These are phyloP conservation scores for Hydrozoanthus tunicans DNA, from an alignment of 64 coral and sea anemone species.

Conservation along the genomic window DNA sequence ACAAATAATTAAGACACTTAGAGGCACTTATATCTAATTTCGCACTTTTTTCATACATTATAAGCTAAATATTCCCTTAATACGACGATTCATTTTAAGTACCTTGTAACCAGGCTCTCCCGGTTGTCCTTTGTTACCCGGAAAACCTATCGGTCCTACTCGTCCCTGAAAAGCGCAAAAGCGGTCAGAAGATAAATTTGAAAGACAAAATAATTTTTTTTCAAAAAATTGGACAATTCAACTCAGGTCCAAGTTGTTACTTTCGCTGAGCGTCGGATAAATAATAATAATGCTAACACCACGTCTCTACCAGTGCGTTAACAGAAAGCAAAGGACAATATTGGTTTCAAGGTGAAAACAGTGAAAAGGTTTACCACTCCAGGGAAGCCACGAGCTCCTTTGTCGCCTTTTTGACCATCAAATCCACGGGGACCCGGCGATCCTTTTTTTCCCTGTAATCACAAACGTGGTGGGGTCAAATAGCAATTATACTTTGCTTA, in stretches of 20 bases:
- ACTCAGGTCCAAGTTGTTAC: too few species aligned
- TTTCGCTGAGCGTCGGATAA: too few species aligned
- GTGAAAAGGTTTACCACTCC: neutral
- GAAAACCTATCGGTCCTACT: slow-evolving; percentile 14
- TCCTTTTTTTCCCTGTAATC: neutral
- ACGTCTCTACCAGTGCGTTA: too few species aligned
- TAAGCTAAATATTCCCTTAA: too few species aligned
- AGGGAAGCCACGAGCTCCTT: neutral
- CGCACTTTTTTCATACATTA: too few species aligned
- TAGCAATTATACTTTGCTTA: neutral
- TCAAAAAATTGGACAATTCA: too few species aligned
- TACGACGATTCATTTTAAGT: neutral
- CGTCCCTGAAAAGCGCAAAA: neutral
- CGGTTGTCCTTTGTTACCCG: neutral
- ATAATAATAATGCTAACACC: too few species aligned
- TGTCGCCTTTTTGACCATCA: neutral
- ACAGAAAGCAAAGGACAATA: too few species aligned
- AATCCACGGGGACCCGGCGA: neutral
- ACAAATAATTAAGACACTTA: too few species aligned
- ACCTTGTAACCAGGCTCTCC: slow-evolving; percentile 27
- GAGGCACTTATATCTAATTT: too few species aligned
- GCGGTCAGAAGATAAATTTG: neutral
- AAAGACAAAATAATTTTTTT: neutral
- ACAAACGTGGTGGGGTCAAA: neutral
- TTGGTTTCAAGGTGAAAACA: neutral